These are phyloP conservation scores for Heliconius ismenius DNA, from an alignment of 2,888 invertebrate species.

Conservation along the genomic window DNA sequence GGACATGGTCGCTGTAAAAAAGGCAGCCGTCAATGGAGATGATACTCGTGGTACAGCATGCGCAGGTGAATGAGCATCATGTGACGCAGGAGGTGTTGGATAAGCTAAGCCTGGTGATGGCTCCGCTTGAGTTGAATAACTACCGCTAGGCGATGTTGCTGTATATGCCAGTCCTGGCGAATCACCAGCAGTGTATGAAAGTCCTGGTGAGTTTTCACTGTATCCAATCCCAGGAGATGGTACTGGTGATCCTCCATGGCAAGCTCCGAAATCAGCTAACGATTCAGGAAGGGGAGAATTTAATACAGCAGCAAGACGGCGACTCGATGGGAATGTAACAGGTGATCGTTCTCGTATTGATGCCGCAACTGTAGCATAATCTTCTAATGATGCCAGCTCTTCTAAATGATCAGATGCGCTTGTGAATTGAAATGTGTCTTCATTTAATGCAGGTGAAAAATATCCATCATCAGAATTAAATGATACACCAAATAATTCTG, in stretches of 20 bases:
- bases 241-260: conserved; percentile 83
- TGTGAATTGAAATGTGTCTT: conserved; percentile 87
- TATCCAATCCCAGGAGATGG: conserved; percentile 80
- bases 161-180: conserved; percentile 71
- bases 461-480: conserved; percentile 85
- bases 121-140: conserved; percentile 71
- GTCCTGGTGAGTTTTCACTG: conserved; percentile 82
- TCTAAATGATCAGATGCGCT: conserved; percentile 84
- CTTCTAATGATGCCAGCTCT: conserved; percentile 83
- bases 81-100: conserved; percentile 93
- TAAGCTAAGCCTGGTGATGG: conserved; percentile 89
- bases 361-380: conserved; percentile 83
- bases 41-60: conserved; percentile 86
- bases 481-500: conserved; percentile 84
- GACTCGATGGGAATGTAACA: conserved; percentile 84
- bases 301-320: conserved; percentile 88
- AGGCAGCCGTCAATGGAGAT: conserved; percentile 91
- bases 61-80: conserved; percentile 88
- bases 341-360: conserved; percentile 82
- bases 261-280: conserved; percentile 90
- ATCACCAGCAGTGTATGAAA: conserved; percentile 88
- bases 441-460: conserved; percentile 85
- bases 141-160: conserved; percentile 70
- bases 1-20: conserved; percentile 92
- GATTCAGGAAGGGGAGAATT: conserved; percentile 91